Evolutionary conservation across 1,140 invertebrate species (phyloP).

Genomic region (Neuroterus valhalla): DNA sequence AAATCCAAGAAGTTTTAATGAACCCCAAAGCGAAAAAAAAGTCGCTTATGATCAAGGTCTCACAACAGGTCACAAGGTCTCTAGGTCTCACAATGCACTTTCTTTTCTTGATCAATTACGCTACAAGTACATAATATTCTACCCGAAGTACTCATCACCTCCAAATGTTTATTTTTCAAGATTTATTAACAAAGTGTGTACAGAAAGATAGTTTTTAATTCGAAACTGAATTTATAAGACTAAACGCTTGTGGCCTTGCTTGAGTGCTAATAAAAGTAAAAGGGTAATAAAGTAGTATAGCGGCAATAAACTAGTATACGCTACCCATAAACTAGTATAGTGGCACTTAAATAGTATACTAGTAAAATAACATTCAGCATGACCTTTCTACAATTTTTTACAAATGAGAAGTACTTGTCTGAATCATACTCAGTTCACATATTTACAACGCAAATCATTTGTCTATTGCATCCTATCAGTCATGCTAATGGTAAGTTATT

Average conservation of each 20-base stretch:
- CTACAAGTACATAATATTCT: too few relatives aligned
- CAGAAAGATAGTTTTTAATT: neutral
- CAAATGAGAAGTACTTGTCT: neutral
- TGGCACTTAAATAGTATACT: neutral
- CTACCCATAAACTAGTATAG: conserved; percentile 6
- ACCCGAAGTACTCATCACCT: too few relatives aligned
- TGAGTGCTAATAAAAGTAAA: conserved; percentile 23
- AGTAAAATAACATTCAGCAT: conserved; percentile 3
- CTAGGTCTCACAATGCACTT: too few relatives aligned
- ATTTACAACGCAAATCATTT: neutral
- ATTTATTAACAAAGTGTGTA: too few relatives aligned
- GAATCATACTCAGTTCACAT: neutral
- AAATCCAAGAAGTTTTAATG: too few relatives aligned
- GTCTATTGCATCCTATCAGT: too few relatives aligned
- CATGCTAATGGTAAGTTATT: too few relatives aligned
- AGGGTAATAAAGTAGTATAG: conserved; percentile 10
- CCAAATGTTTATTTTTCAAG: too few relatives aligned
- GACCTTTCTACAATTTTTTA: neutral
- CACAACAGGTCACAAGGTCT: too few relatives aligned
- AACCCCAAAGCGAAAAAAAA: too few relatives aligned
- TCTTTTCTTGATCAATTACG: too few relatives aligned
- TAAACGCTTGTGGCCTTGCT: neutral
- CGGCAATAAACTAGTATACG: conserved; percentile 7
- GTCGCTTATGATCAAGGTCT: too few relatives aligned
- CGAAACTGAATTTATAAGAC: conserved; percentile 9